Base-by-base conservation (phyloP, 1,140 invertebrate species). In the Drosophila grimshawi region DNA sequence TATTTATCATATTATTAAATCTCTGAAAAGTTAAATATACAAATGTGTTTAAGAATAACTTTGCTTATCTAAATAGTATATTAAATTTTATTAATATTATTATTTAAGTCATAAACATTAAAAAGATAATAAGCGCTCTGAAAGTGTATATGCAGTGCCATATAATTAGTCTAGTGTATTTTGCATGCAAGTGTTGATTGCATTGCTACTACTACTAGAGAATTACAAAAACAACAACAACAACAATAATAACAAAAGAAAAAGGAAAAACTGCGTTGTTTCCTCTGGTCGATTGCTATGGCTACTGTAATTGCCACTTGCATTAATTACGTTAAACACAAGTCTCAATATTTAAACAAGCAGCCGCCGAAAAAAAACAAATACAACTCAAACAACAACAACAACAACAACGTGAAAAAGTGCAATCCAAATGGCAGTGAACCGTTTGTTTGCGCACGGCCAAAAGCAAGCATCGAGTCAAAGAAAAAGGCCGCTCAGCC, bases 281-380 rank as follows among this genome's bases (percentile, higher is more conserved):
- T 35, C 41, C 48, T 74, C 30, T 60, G 55, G 46, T 69, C 65
- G 56, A 55, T 67, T 62, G 51, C 35, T 30, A 32, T 37, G 39
- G 80, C 74, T 70, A 70, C 80, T 83, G 80, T 89, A 83, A 81
- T 89, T 89, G 88, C 71, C 80, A 80, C 67, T 83, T 64, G 76
- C 83, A 82, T 89, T 88, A 89, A 88, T 88, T 88, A 88, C 75
- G 78, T 78, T 88, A 88, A 88, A 89, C 80, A 85, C 74, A 85
- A 86, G 78, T 81, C 74, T 78, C 80, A 89, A 89, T 89, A 89
- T 86, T 88, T 88, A 74, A 82, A 88, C 79, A 86, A 86, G 83
- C 49, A 7, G 60, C 59, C 66, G 59, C 66, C 80, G 35, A 76
- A 82, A 81, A 82, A 86, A 72, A 63, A 7, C 29, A 64, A 49